phyloP scores from a whole-genome alignment of 2,113 vertebrate species.

The Fregata magnificens region DNA sequence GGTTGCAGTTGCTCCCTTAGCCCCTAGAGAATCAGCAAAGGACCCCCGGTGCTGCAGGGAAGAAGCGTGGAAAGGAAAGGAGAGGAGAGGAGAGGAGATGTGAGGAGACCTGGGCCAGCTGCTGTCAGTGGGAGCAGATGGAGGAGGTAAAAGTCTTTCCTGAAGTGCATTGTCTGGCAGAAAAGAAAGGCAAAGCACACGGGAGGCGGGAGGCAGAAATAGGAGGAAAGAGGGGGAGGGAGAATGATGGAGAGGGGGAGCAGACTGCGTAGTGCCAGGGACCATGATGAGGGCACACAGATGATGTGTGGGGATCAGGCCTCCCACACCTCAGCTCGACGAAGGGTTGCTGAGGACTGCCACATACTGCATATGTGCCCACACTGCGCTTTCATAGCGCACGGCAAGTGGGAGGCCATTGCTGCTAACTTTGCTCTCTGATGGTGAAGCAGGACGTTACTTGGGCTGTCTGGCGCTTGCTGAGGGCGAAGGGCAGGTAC shows the following conservation, averaged over 20 bases:
- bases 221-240: neutral
- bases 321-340: accelerated
- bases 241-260: neutral
- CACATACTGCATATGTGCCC: neutral
- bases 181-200: neutral
- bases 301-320: neutral
- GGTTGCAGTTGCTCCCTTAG: neutral
- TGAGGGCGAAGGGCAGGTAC: neutral
- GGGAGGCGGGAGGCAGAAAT: neutral
- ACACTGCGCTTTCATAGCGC: accelerated
- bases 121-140: neutral
- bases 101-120: neutral
- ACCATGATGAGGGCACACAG: neutral
- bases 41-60: too few relatives aligned
- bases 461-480: neutral
- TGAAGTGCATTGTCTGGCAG: neutral
- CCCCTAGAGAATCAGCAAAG: neutral
- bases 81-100: too few relatives aligned
- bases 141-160: neutral
- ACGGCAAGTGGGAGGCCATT: accelerated
- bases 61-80: neutral
- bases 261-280: neutral
- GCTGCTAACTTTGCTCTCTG: neutral
- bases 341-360: neutral
- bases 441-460: neutral